Conservation (phyloP, 1,140 invertebrate genomes). For the Lordiphosa stackelbergi region DNA sequence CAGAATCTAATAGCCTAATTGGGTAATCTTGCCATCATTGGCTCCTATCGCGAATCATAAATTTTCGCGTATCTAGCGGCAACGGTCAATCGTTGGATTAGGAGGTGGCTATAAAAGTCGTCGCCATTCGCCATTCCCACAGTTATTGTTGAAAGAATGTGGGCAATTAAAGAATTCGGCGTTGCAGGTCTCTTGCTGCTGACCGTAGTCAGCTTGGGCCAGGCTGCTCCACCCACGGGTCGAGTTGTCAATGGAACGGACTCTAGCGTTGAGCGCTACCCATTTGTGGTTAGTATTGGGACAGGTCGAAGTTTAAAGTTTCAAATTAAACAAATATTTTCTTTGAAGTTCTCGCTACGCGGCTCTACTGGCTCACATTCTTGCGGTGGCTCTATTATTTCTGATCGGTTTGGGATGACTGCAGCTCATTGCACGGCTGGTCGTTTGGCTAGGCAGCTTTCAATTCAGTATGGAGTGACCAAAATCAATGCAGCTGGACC, state of each 20-base stretch:
- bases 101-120: slow-evolving; percentile 27
- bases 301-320: background rate
- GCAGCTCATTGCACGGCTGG: slow-evolving; percentile 80
- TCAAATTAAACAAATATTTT: background rate
- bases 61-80: slow-evolving; percentile 24
- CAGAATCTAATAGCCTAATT: slow-evolving; percentile 7
- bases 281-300: slow-evolving; percentile 55
- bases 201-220: background rate
- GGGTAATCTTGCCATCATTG: slow-evolving; percentile 11
- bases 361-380: slow-evolving; percentile 77
- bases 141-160: slow-evolving; percentile 24
- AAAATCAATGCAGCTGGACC: slow-evolving; percentile 39
- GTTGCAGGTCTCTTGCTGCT: slow-evolving; percentile 19
- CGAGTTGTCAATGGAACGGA: slow-evolving; percentile 71
- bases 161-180: slow-evolving; percentile 8
- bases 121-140: background rate
- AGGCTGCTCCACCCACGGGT: slow-evolving; percentile 32
- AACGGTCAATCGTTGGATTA: slow-evolving; percentile 13
- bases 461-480: slow-evolving; percentile 58
- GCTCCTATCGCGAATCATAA: slow-evolving; percentile 31
- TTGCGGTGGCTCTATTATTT: slow-evolving; percentile 80
- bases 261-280: slow-evolving; percentile 50
- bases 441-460: slow-evolving; percentile 22
- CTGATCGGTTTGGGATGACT: slow-evolving; percentile 78
- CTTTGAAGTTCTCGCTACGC: slow-evolving; percentile 56